Evolutionary conservation across 2,797 vertebrate genomes (phyloP), one percentile per base, ranked within the genome.

Genomic region (Eleutherodactylus coqui): DNA sequence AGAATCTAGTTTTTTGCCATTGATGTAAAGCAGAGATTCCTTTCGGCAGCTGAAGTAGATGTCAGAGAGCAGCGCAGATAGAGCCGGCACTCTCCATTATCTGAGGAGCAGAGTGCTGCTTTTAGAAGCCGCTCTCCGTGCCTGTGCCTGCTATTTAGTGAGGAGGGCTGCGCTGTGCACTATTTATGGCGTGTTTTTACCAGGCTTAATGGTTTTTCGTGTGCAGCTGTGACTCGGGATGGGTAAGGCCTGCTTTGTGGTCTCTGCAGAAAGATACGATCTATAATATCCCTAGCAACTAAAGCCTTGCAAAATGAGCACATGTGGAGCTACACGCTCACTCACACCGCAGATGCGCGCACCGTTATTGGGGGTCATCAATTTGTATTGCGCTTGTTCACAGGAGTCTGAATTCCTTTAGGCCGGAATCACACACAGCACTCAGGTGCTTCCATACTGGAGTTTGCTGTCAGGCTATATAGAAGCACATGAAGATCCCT

Each of bases 151-250:
- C 2, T 24, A 60, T 32, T 24, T 72, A 27, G 53, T 70, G n/a
- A 7, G 49, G 72, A 49, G 34, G 49, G 17, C 67, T 43, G 21
- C 64, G 0, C 32, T 8, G 21, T 29, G 58, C 7, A 1, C 58
- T 38, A 86, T 67, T 53, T 77, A 19, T 82, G 3, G 2, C 34
- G 27, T 29, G 14, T 83, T 60, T 45, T 62, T 21, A 58, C 81
- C 73, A 38, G 62, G 62, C 75, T 60, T 79, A 87, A 87, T 83
- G 75, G 75, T 49, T 73, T 73, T 83, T 45, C 62, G 55, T 51
- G 27, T 58, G 73, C 79, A 82, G 72, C 73, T 78, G 85, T 36
- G 49, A 60, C 80, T 43, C 36, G 11, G 45, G 34, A 77, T 43
- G 47, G 47, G 47, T 27, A 11, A 47, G 38, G 62, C 19, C 62